Percentiles rank a stretch among this genome's conserved stretches.
phyloP scores from a whole-genome alignment of 2,797 vertebrate species.

The Poecilia picta region DNA sequence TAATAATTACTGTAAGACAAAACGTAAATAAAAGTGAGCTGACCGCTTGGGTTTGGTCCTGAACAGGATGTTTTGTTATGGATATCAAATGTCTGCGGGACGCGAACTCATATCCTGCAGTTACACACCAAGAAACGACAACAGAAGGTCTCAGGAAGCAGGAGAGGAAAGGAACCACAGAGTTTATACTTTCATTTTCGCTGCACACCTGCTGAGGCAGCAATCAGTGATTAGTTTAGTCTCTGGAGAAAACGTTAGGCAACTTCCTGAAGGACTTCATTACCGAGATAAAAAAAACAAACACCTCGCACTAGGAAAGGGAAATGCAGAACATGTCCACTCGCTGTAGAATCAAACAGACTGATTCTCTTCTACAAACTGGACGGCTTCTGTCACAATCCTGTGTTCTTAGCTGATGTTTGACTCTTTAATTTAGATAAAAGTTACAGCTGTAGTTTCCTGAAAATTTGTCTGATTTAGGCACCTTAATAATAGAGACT shows the following conservation, averaged over 20 bases:
- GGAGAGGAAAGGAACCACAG: constrained; percentile 36
- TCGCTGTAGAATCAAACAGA: neutral
- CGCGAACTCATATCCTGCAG: neutral
- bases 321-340: neutral
- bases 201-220: constrained; percentile 24
- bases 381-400: constrained; percentile 5
- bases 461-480: constrained; percentile 18
- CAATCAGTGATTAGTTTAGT: constrained; percentile 24
- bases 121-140: constrained; percentile 9
- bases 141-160: neutral
- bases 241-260: constrained; percentile 18
- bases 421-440: constrained; percentile 15
- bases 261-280: constrained; percentile 8
- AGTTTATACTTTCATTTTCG: constrained; percentile 37
- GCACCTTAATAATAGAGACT: constrained; percentile 31
- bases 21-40: neutral
- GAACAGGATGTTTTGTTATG: neutral
- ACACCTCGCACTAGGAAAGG: neutral
- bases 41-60: neutral
- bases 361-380: neutral
- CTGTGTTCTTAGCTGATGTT: constrained; percentile 26
- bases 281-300: neutral
- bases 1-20: constrained; percentile 36
- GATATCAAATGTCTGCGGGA: neutral
- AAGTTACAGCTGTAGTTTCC: constrained; percentile 18